These are phyloP conservation scores for Nycticorax nycticorax DNA, from an alignment of 2,113 vertebrate genomes.

Conservation along the genomic window DNA sequence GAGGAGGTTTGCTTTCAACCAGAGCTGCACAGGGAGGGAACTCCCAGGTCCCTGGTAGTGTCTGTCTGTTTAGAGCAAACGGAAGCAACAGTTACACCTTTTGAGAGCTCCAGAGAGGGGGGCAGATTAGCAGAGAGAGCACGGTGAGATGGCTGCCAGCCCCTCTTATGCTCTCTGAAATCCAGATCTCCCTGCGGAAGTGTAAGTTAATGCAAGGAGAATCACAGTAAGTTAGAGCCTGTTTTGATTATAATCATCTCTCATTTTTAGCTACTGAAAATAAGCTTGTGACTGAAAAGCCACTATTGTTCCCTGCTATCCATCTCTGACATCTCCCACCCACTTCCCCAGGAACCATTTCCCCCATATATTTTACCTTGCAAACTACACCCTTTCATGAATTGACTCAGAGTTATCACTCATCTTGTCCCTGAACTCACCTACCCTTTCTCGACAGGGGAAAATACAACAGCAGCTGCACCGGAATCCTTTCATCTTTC, in stretches of 20 bases:
- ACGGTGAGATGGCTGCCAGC: not conserved
- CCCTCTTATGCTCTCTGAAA: not conserved
- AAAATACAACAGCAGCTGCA: conserved; percentile 50
- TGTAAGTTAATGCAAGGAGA: not conserved
- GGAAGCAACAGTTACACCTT: not conserved
- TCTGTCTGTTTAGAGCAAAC: not conserved
- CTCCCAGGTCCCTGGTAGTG: not conserved
- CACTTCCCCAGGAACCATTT: not conserved
- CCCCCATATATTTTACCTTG: not conserved
- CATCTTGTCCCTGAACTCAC: not conserved
- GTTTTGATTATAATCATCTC: not conserved
- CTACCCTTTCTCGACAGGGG: conserved; percentile 31
- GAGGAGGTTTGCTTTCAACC: not conserved
- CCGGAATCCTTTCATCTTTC: not conserved
- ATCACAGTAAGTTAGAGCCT: not conserved
- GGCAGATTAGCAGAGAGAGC: not conserved
- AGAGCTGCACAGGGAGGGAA: not conserved
- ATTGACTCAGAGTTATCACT: not conserved
- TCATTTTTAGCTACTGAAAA: conserved; percentile 31
- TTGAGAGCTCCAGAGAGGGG: not conserved
- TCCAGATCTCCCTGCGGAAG: not conserved
- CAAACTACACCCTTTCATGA: not conserved
- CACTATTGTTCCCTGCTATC: conserved; percentile 1
- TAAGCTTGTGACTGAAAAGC: conserved; percentile 1
- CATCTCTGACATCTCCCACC: conserved; percentile 7